These are phyloP conservation scores for Echinops telfairi DNA, from an alignment of 2,113 vertebrate species.

Conservation along the genomic window DNA sequence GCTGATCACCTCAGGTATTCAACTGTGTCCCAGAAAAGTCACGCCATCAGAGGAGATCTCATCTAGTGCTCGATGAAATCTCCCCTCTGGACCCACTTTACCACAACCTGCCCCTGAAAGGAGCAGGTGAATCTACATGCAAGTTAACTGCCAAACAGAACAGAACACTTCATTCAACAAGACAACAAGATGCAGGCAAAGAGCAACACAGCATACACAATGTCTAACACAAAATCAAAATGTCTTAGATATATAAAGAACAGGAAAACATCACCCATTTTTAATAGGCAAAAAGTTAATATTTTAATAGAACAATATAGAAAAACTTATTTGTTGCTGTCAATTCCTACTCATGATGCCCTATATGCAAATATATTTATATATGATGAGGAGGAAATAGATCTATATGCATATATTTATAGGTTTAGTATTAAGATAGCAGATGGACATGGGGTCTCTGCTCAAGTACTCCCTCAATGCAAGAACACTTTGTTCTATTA, in stretches of 20 bases:
- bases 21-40: fast-evolving
- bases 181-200: background rate
- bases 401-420: no score
- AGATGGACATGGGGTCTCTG: no score
- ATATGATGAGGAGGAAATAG: no score
- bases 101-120: background rate
- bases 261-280: background rate
- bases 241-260: fast-evolving
- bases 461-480: no score
- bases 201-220: background rate
- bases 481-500: no score
- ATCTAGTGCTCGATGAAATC: background rate
- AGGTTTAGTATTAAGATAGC: no score
- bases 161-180: background rate
- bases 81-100: background rate
- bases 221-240: background rate
- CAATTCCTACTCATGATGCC: no score
- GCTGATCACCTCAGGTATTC: no score
- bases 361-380: no score
- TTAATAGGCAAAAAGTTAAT: background rate
- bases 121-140: background rate
- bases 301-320: background rate
- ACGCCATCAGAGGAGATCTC: fast-evolving
- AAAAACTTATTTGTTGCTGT: no score
- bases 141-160: background rate